These are phyloP conservation scores for Dicerorhinus sumatrensis DNA, from an alignment of 2,113 vertebrate species.

Conservation along the genomic window DNA sequence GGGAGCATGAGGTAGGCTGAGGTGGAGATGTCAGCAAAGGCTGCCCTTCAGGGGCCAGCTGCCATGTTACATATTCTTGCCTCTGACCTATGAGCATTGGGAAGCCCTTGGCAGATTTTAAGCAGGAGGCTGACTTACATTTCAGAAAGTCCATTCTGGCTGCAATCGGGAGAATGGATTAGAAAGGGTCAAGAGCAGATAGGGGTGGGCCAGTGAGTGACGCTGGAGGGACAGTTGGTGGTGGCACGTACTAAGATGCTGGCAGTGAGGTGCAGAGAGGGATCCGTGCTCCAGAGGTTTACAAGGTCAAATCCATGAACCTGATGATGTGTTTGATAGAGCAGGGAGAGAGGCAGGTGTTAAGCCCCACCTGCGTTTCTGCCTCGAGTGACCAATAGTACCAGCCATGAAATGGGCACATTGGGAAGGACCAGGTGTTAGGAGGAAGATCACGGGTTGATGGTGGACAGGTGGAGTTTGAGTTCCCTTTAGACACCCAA, in stretches of 20 bases:
- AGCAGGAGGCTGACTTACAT: not conserved
- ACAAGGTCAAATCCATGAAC: not conserved
- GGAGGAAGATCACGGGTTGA: not conserved
- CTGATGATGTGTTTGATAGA: accelerated
- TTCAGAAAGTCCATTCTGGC: not conserved
- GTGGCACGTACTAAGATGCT: not conserved
- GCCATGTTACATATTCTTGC: not conserved
- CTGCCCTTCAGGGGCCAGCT: not conserved
- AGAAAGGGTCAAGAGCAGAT: not conserved
- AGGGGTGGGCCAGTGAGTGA: not conserved
- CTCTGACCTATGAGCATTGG: not conserved
- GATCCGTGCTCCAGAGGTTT: not conserved
- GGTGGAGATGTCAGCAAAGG: not conserved
- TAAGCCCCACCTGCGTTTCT: not conserved
- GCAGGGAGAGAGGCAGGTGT: not conserved
- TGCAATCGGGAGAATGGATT: not conserved
- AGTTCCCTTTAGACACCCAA: not conserved
- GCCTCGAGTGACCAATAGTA: not conserved
- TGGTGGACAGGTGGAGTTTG: not conserved
- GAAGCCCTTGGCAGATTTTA: not conserved
- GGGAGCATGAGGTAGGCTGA: not conserved
- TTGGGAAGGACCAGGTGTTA: not conserved
- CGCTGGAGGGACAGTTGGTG: not conserved
- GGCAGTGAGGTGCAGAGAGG: not conserved
- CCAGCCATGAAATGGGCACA: not conserved